phyloP scores from a whole-genome alignment of 1,140 invertebrate genomes.

The Antheraea pernyi region DNA sequence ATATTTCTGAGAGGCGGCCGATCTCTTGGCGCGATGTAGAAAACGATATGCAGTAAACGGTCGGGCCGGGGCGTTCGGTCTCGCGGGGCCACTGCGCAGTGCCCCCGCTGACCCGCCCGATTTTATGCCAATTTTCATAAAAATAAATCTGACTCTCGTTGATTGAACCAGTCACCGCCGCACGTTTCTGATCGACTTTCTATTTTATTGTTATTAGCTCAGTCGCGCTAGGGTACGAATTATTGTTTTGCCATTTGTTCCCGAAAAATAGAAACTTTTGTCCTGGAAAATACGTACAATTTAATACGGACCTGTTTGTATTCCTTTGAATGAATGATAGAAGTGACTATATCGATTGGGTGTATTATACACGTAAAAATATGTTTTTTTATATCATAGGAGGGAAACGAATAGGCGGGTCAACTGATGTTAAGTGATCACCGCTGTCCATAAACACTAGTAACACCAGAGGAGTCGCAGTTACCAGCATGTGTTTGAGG shows the following conservation, averaged over 20 bases:
- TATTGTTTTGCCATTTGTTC: conserved; percentile 75
- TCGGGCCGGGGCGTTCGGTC: conserved; percentile 62
- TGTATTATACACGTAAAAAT: no score
- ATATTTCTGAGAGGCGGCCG: conserved; percentile 63
- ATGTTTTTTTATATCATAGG: no score
- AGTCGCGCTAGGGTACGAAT: conserved; percentile 68
- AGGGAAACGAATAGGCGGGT: no score
- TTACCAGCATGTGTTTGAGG: no score
- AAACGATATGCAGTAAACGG: conserved; percentile 77
- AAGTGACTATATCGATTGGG: no score
- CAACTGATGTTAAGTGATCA: no score
- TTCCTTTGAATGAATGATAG: neutral
- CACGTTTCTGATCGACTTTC: conserved; percentile 62
- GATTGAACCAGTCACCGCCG: conserved; percentile 76
- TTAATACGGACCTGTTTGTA: neutral
- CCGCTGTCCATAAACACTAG: no score
- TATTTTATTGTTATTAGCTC: conserved; percentile 78
- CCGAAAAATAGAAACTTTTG: conserved; percentile 44
- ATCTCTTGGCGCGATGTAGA: conserved; percentile 35
- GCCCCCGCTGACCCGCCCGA: conserved; percentile 61
- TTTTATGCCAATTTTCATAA: conserved; percentile 79
- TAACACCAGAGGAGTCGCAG: no score
- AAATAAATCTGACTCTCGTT: conserved; percentile 76
- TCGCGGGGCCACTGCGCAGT: conserved; percentile 62
- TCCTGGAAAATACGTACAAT: neutral